phyloP scores from a whole-genome alignment of 2,888 invertebrate species.

The Schizaphis graminum region DNA sequence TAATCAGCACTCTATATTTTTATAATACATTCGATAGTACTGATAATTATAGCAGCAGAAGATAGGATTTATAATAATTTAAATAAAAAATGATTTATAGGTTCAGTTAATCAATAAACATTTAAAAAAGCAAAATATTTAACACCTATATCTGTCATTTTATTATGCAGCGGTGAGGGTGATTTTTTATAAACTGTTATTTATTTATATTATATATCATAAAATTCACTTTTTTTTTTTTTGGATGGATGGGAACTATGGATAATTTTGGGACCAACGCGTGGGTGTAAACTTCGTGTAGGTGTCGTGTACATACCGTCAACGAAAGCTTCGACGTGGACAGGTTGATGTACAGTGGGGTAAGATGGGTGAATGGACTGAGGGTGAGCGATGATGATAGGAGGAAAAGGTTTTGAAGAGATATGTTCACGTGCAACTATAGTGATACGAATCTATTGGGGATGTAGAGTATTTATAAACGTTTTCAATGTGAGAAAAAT shows the following conservation, averaged over 20 bases:
- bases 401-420: neutral
- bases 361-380: neutral
- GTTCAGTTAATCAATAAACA: neutral
- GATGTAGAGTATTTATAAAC: slow-evolving; percentile 41
- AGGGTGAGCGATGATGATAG: neutral
- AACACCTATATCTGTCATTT: neutral
- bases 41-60: too few species aligned
- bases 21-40: too few species aligned
- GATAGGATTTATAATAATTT: too few species aligned
- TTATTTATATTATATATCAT: neutral
- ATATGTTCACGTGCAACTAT: neutral
- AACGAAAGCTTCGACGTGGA: neutral
- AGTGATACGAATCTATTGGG: slow-evolving; percentile 21
- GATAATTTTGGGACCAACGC: neutral
- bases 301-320: neutral
- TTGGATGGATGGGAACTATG: neutral
- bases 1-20: too few species aligned
- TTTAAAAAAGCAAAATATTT: neutral
- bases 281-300: neutral
- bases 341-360: neutral
- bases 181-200: neutral
- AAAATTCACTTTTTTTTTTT: neutral
- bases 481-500: neutral
- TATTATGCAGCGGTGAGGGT: too few species aligned
- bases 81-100: too few species aligned